Base-by-base conservation (phyloP, 2,888 invertebrate species). In the Cheilosia impressa region DNA sequence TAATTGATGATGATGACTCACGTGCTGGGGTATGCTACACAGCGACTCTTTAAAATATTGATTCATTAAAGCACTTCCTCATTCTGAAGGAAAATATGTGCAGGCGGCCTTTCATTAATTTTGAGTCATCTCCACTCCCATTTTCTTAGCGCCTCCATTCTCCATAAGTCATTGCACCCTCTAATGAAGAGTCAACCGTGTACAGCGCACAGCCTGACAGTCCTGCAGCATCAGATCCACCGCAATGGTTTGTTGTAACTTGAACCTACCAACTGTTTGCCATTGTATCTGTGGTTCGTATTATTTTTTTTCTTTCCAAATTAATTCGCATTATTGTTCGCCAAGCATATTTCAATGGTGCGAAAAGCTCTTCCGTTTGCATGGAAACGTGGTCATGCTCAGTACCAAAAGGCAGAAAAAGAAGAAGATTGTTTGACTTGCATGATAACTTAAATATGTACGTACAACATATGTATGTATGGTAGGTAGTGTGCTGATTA, bases 371-470 rank as follows among this genome's bases (percentile, higher is more conserved):
- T 71, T 76, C 84, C 75, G 58, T 53, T 47, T 47, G 45, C 34
- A 62, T 65, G 60, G 34, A 38, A 71, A 71, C 79, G 53, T 80
- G 75, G 69, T 84, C 84, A 84, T 84, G 84, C 84, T 75, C 84
- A 84, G 84, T 84, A 66, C 47, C 69, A 57, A 60, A 55, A 65
- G 45, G 57, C 47, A 52, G 47, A 38, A 34, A 69, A 63, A 50
- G 19, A 50, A 41, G 15, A 52, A 63, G 45, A 34, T 34, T 62
- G 24, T 76, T 69, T 69, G 22, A 68, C 57, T 69, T 69, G 63
- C 60, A 76, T 69, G 69, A 65, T 75, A 62, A 60, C 53, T 73
- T 43, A 13, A 66, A 57, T 57, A 53, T 63, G 17, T 60, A 10
- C 6, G 17, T 60, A 10, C 9, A 41, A 6, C 9, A 31, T 41